Base-by-base conservation (phyloP, 2,797 vertebrate genomes). In the Borostomias antarcticus region DNA sequence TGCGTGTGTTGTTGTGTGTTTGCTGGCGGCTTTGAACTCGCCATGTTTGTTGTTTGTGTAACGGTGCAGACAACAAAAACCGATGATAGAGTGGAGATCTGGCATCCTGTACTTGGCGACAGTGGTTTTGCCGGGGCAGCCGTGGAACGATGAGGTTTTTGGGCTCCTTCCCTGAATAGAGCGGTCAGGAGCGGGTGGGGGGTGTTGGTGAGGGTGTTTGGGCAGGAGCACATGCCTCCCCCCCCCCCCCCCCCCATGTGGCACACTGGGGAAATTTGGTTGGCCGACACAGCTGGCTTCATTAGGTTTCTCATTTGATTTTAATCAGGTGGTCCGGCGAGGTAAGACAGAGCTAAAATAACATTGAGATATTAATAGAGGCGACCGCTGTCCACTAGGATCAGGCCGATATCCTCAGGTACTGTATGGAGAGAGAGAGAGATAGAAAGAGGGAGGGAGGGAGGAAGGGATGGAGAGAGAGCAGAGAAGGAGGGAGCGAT, bases 301-400 rank as follows among this genome's bases (percentile, higher is more conserved):
- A 84, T 88, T 85, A 76, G 72, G 73, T 58, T 78, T 82, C 80
- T 80, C 59, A 66, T 83, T 87, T 76, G 0, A 75, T 78, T 86
- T 85, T 81, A 89, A 89, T 90, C 83, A 85, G 75, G 64, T 62
- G 65, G 72, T 72, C 76, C 76, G 65, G 68, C 62, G 74, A 83
- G 74, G 77, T 85, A 77, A 75, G 50, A 29, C 57, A 9, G 48
- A 71, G 75, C 76, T 80, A 72, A 85, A 86, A 82, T 81, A 83
- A 83, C 70, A 73, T 52, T 26, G 40, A 45, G 69, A 67, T 85
- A 79, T 88, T 85, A 84, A 85, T 83, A 85, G 80, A 80, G 76
- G 76, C 62, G 62, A 66, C 62, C 56, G 28, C 68, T 72, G 72
- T 79, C 82, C 67, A 69, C 64, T 52, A 72, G 68, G 71, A 78